Evolutionary conservation across 2,888 invertebrate genomes (phyloP).

Genomic region (Macroteleia sp.): DNA sequence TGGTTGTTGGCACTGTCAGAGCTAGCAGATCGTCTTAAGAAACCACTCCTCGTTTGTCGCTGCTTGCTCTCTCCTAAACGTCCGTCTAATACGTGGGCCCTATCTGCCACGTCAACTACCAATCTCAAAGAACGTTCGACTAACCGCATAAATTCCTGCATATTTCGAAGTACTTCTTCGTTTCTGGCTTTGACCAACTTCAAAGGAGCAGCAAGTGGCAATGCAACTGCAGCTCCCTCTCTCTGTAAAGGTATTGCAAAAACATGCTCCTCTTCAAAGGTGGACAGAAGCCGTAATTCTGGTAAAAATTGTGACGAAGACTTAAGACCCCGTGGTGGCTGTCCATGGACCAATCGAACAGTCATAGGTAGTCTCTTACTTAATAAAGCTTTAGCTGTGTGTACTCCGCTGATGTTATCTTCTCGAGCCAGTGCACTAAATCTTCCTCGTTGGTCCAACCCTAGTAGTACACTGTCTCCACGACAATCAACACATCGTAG

Average conservation of each 20-base stretch:
- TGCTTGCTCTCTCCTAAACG: conserved; percentile 88
- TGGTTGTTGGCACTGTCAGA: conserved; percentile 87
- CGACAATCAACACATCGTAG: conserved; percentile 93
- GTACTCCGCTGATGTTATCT: conserved; percentile 97
- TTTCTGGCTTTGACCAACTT: conserved; percentile 93
- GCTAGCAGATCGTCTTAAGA: conserved; percentile 89
- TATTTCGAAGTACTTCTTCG: conserved; percentile 89
- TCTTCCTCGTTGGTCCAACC: conserved; percentile 94
- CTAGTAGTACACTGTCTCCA: conserved; percentile 92
- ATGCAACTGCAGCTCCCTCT: conserved; percentile 90
- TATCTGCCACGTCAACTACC: conserved; percentile 90
- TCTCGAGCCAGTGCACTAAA: conserved; percentile 96
- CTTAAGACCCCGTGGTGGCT: conserved; percentile 92
- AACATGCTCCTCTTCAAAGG: conserved; percentile 94
- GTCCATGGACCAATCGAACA: conserved; percentile 95
- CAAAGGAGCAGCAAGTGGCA: conserved; percentile 93
- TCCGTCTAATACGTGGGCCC: conserved; percentile 92
- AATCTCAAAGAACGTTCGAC: conserved; percentile 91
- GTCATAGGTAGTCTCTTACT: conserved; percentile 96
- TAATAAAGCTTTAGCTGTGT: conserved; percentile 94
- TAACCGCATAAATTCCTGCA: conserved; percentile 89
- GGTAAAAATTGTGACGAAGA: conserved; percentile 93
- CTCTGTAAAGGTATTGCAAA: conserved; percentile 93
- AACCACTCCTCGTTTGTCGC: conserved; percentile 77
- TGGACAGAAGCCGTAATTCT: conserved; percentile 92